Base-by-base conservation (phyloP, 2,797 vertebrate genomes). In the Cyclopterus lumpus region DNA sequence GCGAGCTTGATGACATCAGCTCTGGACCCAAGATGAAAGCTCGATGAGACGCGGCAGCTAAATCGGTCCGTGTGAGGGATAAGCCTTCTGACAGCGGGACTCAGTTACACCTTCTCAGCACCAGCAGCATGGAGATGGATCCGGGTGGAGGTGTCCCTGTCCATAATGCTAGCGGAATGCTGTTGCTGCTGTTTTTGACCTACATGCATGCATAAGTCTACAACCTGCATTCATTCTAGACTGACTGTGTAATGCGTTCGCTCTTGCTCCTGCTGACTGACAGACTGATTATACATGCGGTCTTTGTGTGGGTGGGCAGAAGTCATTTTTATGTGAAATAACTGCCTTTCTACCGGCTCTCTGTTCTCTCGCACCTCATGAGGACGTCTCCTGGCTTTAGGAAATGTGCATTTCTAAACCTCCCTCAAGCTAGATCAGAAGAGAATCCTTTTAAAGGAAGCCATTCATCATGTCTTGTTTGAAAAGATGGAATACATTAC, bases 11-110 rank as follows among this genome's bases (percentile, higher is more conserved):
- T 82, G 90, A 82, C 85, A 83, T 82, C 88, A 84, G 70, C 53
- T 28, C 75, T 88, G 80, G 85, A 82, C 79, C 63, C 36, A 2
- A 69, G 87, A 92, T 91, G 88, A 92, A 92, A 90, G 88, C 81
- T 64, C 28, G 64, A 85, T 67, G 76, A 74, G 85, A 74, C 16
- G 67, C 59, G 5, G 62, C 26, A 53, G 85, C 86, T 91, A 87
- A 89, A 88, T 91, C 65, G 71, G 90, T 89, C 85, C 74, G 74
- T 73, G 81, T 72, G 73, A 85, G 63, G 87, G 88, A 90, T 92
- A 90, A 90, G 84, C 49, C 68, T 72, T 82, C 73, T 86, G 86
- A 88, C 86, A 86, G 86, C 68, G 75, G 74, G 75, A 82, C 89
- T 86, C 83, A 61, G 79, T 84, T 80, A 86, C 87, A 85, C 86